These are phyloP conservation scores for Aethes cnicana DNA, from an alignment of 2,888 invertebrate species.

Conservation along the genomic window DNA sequence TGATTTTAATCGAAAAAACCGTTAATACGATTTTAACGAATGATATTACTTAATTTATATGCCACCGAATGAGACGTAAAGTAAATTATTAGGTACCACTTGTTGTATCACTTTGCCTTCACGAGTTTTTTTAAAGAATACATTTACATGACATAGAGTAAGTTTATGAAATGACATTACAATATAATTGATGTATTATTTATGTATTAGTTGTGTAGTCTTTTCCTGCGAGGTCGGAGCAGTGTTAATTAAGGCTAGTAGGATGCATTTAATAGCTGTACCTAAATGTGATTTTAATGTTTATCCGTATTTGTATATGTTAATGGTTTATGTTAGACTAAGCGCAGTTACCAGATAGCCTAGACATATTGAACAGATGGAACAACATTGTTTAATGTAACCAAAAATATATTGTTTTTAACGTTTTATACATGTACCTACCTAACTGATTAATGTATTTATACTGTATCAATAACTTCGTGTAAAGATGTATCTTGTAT, in stretches of 20 bases:
- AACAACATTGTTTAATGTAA: constrained; percentile 11
- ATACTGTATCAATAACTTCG: constrained; percentile 28
- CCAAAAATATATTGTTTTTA: constrained; percentile 12
- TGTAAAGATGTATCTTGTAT: constrained; percentile 12
- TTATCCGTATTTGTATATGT: constrained; percentile 30
- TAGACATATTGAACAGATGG: constrained; percentile 27
- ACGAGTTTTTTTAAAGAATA: no score
- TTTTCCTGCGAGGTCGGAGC: no score
- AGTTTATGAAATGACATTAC: constrained; percentile 23
- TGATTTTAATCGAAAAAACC: no score
- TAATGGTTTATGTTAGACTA: constrained; percentile 28
- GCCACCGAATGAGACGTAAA: no score
- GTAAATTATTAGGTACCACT: no score
- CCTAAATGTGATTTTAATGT: constrained; percentile 38
- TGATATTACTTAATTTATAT: no score
- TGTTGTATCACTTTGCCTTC: no score
- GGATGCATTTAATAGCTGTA: constrained; percentile 41
- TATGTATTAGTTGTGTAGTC: constrained; percentile 41
- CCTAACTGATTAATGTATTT: constrained; percentile 16
- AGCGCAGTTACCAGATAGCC: constrained; percentile 28
- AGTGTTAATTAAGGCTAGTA: constrained; percentile 32
- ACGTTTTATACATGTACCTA: constrained; percentile 8
- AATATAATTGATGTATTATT: constrained; percentile 22
- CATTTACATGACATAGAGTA: constrained; percentile 21
- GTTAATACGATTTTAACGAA: no score